Evolutionary conservation across 2,888 invertebrate genomes (phyloP), one percentile per base, ranked within the genome.

Genomic region (Caenorhabditis afra): DNA sequence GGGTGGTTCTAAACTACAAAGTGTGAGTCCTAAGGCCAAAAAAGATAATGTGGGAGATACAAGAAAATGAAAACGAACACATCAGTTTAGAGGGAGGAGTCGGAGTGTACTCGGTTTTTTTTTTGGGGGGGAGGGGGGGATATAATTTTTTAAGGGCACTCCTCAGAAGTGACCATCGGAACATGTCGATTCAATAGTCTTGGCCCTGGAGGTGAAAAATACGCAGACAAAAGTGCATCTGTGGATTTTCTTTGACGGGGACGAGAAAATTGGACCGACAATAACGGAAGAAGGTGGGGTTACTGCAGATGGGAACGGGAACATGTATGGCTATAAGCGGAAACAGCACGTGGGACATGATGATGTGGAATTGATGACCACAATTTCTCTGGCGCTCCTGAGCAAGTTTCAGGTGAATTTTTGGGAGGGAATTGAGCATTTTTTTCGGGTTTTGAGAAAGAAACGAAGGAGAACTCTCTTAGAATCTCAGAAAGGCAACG

Each of bases 271-370:
- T n/a, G n/a, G n/a, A n/a, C n/a, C n/a, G n/a, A 44, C 35, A 49
- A 55, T 23, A 35, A 14, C 39, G 39, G 29, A 39, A 44, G 45
- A 49, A 29, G 29, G 7, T 29, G 22, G 12, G 47, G 18, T 22
- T 37, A 53, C 35, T 61, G 53, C 52, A 37, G 44, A 71, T 64
- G 71, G 64, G 61, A 71, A 71, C 71, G 64, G 70, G 53, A 61
- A 50, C 50, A 58, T 68, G 50, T 68, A 52, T 59, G 20, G 37
- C 44, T 52, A 41, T 29, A 23, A 29, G 29, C 29, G 7, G 50
- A n/a, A 29, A 52, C n/a, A 53, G 52, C 29, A 20, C 61, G 18
- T 44, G 59, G 29, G 5, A 23, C n/a, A 23, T 22, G 44, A 29
- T 16, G 45, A 41, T 22, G 14, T 29, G 20, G 23, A 1, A 58